Evolutionary conservation across 2,113 vertebrate species (phyloP), one percentile per base, ranked within the genome.

Genomic region (Hippocampus abdominalis): DNA sequence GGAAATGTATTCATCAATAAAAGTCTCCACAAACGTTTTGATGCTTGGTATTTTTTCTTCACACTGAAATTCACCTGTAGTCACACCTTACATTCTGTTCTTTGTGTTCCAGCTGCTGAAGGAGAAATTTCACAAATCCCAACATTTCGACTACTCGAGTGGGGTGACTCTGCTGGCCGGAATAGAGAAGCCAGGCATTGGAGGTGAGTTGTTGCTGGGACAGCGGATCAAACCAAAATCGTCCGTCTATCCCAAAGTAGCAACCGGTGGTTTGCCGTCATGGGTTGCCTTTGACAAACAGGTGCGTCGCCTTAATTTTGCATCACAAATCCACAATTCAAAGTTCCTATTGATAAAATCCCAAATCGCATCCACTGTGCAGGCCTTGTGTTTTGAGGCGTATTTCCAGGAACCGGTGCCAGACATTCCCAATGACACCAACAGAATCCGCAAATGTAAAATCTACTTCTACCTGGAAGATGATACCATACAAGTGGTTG

Each of bases 401-500:
- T 95, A 94, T 89, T 91, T 94, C 84, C 89, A 94, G 78, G 95
- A 98, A 77, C 79, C 90, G 72, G 89, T 94, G 39, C 78, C 81
- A 76, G 86, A 94, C 42, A 93, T 90, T 70, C 84, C 69, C 71
- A 87, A 93, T 80, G 95, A 96, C 87, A 84, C 71, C 0, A 91
- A 91, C 72, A 91, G 95, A 85, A 90, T 98, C 80, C 92, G 96
- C 84, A 86, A 89, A 23, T 95, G 93, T 84, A 95, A 95, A 76
- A 96, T 99, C 88, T 95, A 89, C 86, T 99, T 96, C 89, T 95
- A 93, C 89, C 91, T 84, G 76, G 96, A 98, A 85, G 96, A 98
- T 84, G 95, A 96, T 79, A 98, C 95, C 77, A 92, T 98, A 83
- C 91, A 96, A 89, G 95, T 99, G 70, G 82, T 92, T 85, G 97